Evolutionary conservation across 2,888 invertebrate species (phyloP).

Genomic region (Polyploca ridens): DNA sequence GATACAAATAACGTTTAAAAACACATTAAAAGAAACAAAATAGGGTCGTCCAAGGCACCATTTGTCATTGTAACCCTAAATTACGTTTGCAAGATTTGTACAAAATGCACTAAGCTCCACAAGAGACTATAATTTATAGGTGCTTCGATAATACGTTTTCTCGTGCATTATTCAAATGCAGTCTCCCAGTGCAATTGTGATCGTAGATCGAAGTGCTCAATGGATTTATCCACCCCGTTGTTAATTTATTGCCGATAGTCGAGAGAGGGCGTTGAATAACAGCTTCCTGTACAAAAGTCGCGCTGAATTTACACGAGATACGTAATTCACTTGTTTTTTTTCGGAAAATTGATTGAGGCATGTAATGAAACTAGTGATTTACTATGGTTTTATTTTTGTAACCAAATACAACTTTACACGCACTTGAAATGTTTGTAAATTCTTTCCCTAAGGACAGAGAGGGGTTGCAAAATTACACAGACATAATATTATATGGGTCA

Average conservation of each 20-base stretch:
- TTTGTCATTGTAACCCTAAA: background rate
- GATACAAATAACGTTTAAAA: too few relatives aligned
- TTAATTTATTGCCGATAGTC: slow-evolving; percentile 70
- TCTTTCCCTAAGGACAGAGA: too few relatives aligned
- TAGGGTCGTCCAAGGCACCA: background rate
- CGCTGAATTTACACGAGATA: slow-evolving; percentile 22
- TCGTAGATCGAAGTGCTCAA: slow-evolving; percentile 64
- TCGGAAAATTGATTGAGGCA: background rate
- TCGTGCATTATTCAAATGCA: slow-evolving; percentile 64
- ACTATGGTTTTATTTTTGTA: too few relatives aligned
- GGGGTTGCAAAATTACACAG: too few relatives aligned
- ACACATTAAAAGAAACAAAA: background rate
- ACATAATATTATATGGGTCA: too few relatives aligned
- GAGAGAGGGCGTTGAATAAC: slow-evolving; percentile 66
- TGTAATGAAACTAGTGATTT: too few relatives aligned
- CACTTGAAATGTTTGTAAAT: too few relatives aligned
- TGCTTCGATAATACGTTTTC: slow-evolving; percentile 49
- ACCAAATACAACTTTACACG: too few relatives aligned
- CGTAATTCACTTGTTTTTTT: slow-evolving; percentile 4
- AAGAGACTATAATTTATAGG: slow-evolving; percentile 16
- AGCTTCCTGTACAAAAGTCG: slow-evolving; percentile 50
- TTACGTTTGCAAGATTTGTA: slow-evolving; percentile 7
- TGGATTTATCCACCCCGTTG: slow-evolving; percentile 66
- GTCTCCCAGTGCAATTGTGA: slow-evolving; percentile 53
- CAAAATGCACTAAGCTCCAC: slow-evolving; percentile 8